Conservation (phyloP, 2,888 invertebrate species). For the Hydriomena furcata region DNA sequence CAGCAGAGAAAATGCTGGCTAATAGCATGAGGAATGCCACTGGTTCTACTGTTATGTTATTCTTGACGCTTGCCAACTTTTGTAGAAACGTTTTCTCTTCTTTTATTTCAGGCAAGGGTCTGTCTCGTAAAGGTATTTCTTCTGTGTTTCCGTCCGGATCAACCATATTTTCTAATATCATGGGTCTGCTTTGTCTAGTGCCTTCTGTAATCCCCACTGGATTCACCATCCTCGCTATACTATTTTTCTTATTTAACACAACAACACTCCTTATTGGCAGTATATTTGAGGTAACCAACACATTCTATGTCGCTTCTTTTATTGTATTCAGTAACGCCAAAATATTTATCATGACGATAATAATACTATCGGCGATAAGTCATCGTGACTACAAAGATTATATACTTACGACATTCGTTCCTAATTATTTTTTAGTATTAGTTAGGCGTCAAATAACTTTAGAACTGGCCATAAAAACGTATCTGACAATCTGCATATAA, state of each 20-base stretch:
- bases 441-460: too few species aligned
- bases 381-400: not conserved
- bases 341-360: conserved; percentile 31
- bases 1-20: conserved; percentile 70
- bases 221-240: not conserved
- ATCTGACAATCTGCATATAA: too few species aligned
- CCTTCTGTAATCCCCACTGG: not conserved
- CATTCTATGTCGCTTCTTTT: conserved; percentile 11
- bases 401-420: too few species aligned
- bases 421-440: too few species aligned
- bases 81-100: conserved; percentile 22
- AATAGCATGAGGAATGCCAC: conserved; percentile 40
- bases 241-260: not conserved
- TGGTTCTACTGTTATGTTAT: conserved; percentile 47
- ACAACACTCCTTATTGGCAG: not conserved
- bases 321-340: conserved; percentile 15
- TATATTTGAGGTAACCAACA: not conserved
- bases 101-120: conserved; percentile 12
- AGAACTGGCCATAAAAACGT: too few species aligned
- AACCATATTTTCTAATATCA: conserved; percentile 7
- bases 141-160: conserved; percentile 15
- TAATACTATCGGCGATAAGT: conserved; percentile 25
- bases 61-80: conserved; percentile 21
- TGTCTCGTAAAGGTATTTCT: conserved; percentile 19
- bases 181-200: not conserved